Conservation (phyloP, 2,888 invertebrate genomes). For the Pseudococcus viburni region DNA sequence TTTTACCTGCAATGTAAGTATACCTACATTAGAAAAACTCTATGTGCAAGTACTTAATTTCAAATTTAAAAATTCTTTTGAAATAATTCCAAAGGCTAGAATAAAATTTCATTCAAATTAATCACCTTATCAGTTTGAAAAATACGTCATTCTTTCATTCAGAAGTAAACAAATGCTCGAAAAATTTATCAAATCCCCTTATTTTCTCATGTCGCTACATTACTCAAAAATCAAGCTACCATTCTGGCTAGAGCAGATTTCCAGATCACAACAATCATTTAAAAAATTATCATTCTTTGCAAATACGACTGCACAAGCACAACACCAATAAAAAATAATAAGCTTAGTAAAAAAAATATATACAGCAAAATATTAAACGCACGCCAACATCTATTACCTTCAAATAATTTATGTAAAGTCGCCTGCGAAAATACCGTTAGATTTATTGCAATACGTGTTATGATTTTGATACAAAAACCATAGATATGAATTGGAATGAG, state of each 20-base stretch:
- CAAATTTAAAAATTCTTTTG: too few relatives aligned
- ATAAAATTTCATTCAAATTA: too few relatives aligned
- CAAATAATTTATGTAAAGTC: not conserved
- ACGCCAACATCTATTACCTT: not conserved
- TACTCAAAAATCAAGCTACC: not conserved
- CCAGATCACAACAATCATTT: not conserved
- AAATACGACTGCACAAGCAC: not conserved
- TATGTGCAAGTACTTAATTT: too few relatives aligned
- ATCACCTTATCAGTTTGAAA: too few relatives aligned
- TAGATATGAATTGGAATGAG: not conserved
- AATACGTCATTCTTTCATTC: too few relatives aligned
- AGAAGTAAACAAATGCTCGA: too few relatives aligned
- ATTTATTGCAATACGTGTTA: slow-evolving; percentile 22
- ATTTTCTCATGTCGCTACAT: not conserved
- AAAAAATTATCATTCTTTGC: not conserved
- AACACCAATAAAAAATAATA: not conserved
- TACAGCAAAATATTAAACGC: not conserved
- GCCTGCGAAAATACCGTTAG: not conserved
- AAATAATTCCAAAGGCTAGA: too few relatives aligned
- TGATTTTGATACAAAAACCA: not conserved
- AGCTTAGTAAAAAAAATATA: not conserved
- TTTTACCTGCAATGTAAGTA: too few relatives aligned
- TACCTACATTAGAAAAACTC: too few relatives aligned
- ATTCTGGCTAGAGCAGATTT: not conserved
- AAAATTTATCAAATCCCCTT: too few relatives aligned